Conservation (phyloP, 2,113 vertebrate genomes). For the Nerophis ophidion region DNA sequence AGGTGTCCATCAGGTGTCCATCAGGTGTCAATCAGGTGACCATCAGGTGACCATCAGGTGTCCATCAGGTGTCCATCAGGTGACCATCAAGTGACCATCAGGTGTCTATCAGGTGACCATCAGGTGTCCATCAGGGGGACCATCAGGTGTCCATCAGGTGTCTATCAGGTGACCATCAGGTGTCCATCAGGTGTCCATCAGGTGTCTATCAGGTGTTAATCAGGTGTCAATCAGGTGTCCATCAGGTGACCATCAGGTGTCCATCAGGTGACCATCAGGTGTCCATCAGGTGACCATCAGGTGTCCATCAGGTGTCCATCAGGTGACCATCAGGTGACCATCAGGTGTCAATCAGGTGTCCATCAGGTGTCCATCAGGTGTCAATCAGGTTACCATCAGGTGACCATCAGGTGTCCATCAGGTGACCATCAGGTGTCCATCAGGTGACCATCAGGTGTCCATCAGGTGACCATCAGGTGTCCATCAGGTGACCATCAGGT, state of each 20-base stretch:
- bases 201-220: no score
- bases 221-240: background rate
- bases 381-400: background rate
- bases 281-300: conserved; percentile 1
- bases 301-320: conserved; percentile 7
- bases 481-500: background rate
- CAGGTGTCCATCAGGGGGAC: conserved; percentile 10
- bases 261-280: background rate
- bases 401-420: conserved; percentile 7
- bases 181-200: conserved; percentile 7
- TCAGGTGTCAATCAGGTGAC: no score
- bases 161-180: background rate
- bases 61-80: background rate
- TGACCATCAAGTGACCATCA: conserved; percentile 8
- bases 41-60: conserved; percentile 1
- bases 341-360: conserved; percentile 11
- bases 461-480: no score
- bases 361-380: background rate
- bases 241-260: no score
- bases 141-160: no score
- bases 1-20: conserved; percentile 1
- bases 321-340: no score
- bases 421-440: no score
- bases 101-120: no score
- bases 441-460: conserved; percentile 2